These are phyloP conservation scores for Pelusios castaneus DNA, from an alignment of 2,113 vertebrate species.

Conservation along the genomic window DNA sequence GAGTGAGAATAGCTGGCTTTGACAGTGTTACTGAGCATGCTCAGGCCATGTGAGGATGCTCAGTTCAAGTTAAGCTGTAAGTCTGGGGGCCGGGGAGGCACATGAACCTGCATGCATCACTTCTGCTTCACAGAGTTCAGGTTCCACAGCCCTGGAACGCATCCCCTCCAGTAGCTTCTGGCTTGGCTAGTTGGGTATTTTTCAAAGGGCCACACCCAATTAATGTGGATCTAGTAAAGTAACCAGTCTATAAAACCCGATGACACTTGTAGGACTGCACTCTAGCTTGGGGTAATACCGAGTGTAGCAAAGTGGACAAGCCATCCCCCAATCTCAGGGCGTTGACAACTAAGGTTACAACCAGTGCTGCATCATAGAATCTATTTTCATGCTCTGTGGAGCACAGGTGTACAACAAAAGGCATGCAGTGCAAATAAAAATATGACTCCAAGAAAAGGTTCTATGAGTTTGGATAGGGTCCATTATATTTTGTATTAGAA, in stretches of 20 bases:
- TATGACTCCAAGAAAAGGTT: neutral
- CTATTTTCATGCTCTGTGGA: neutral
- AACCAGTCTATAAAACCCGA: constrained; percentile 7
- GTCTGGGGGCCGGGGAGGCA: no score
- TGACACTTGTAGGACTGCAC: neutral
- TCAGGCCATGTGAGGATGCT: no score
- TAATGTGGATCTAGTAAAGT: neutral
- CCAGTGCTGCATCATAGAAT: neutral
- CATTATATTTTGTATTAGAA: constrained; percentile 48
- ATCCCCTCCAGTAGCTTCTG: neutral
- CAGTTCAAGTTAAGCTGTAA: neutral
- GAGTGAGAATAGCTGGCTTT: no score
- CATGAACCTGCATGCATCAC: no score
- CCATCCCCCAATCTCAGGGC: neutral
- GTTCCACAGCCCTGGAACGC: neutral
- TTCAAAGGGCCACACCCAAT: neutral
- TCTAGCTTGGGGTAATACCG: neutral
- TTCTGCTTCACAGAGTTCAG: neutral
- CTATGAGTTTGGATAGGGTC: neutral
- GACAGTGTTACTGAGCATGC: no score
- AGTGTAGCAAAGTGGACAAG: neutral
- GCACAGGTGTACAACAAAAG: neutral
- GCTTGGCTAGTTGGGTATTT: neutral
- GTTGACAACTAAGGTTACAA: neutral
- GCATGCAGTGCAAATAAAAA: constrained; percentile 45